Percentiles rank a stretch among this genome's conserved stretches.
Conservation (phyloP, 37 sponge, comb jelly and placozoan genomes). For the Spongilla lacustris region DNA sequence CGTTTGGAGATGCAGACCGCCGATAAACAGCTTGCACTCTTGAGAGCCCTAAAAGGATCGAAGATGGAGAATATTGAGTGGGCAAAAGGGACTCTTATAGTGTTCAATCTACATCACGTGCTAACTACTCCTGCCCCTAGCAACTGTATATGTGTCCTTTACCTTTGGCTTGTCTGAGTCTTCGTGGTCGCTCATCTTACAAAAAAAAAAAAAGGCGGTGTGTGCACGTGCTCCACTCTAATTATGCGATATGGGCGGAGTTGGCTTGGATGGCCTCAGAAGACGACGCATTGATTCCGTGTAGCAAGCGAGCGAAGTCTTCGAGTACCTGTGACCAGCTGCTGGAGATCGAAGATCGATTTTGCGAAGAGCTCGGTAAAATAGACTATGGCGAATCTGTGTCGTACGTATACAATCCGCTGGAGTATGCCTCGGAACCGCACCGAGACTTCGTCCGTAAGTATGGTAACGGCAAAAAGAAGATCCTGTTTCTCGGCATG, state of each 20-base stretch:
- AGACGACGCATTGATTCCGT: background rate
- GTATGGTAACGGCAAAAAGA: constrained; percentile 69
- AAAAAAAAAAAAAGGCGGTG: background rate
- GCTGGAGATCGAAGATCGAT: constrained; percentile 29
- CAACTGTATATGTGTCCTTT: background rate
- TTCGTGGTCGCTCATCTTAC: background rate
- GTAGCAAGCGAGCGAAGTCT: background rate
- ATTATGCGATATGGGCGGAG: background rate
- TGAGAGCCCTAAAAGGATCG: constrained; percentile 6
- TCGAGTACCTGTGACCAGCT: background rate
- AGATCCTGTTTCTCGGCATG: constrained; percentile 85
- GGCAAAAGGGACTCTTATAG: background rate
- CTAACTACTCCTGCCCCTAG: background rate
- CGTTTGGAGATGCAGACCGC: constrained; percentile 47
- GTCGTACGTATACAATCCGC: constrained; percentile 78
- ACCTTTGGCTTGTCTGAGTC: background rate
- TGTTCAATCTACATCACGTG: no score
- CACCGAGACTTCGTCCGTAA: constrained; percentile 66
- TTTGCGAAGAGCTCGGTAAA: constrained; percentile 22
- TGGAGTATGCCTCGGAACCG: constrained; percentile 78
- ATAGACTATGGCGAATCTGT: constrained; percentile 33
- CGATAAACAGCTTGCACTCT: constrained; percentile 65
- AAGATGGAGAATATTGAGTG: background rate
- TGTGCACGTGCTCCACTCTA: background rate
- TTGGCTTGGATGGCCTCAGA: background rate